Evolutionary conservation across 2,797 vertebrate genomes (phyloP).

Genomic region (Coccyzus lansbergi): DNA sequence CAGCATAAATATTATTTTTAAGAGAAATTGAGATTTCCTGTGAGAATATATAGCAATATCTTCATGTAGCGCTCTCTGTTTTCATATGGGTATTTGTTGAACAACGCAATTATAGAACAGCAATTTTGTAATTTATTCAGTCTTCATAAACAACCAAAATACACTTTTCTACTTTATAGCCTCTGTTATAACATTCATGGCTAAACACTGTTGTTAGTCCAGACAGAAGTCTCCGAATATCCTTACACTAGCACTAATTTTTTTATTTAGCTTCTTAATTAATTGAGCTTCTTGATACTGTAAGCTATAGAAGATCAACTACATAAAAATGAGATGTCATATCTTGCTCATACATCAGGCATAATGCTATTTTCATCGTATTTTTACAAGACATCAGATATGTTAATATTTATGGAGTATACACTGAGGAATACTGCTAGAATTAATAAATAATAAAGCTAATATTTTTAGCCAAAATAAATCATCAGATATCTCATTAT

Average conservation of each 20-base stretch:
- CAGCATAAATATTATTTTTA: neutral
- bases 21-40: neutral
- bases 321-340: constrained; percentile 62
- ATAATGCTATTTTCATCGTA: constrained; percentile 35
- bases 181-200: neutral
- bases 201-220: neutral
- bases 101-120: neutral
- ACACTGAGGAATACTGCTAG: constrained; percentile 59
- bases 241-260: neutral
- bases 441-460: constrained; percentile 81
- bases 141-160: neutral
- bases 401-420: constrained; percentile 78
- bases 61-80: neutral
- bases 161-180: neutral
- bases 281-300: constrained; percentile 56
- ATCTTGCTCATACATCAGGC: constrained; percentile 46
- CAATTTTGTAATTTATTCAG: neutral
- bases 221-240: constrained; percentile 20
- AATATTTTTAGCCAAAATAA: constrained; percentile 75
- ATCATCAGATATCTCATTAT: constrained; percentile 70
- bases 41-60: neutral
- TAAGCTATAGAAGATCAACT: constrained; percentile 56
- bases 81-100: neutral
- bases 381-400: constrained; percentile 68
- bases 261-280: constrained; percentile 57